Conservation (phyloP, 2,888 invertebrate species). For the Troides aeacus region DNA sequence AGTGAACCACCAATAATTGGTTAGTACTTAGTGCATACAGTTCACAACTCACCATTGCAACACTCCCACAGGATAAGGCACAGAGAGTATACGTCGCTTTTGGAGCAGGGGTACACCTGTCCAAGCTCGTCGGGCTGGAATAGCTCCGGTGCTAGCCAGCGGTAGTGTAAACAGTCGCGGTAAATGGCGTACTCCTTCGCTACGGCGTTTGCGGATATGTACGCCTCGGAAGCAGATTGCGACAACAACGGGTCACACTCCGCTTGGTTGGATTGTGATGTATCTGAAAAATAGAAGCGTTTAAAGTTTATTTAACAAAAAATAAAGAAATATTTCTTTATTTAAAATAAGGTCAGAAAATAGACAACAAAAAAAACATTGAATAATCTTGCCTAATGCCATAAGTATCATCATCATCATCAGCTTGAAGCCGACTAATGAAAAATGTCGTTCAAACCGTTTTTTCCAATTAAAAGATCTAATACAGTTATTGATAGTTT, state of each 20-base stretch:
- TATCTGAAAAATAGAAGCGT: slow-evolving; percentile 43
- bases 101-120: slow-evolving; percentile 59
- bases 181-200: slow-evolving; percentile 51
- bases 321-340: too few relatives aligned
- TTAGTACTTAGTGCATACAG: too few relatives aligned
- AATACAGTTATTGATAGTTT: neutral
- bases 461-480: neutral
- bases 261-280: slow-evolving; percentile 39
- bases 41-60: slow-evolving; percentile 60
- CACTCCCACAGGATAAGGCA: slow-evolving; percentile 69
- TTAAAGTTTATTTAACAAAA: too few relatives aligned
- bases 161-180: slow-evolving; percentile 48
- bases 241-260: slow-evolving; percentile 65
- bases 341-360: too few relatives aligned
- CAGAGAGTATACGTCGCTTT: slow-evolving; percentile 69
- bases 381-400: too few relatives aligned
- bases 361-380: too few relatives aligned
- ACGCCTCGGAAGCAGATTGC: slow-evolving; percentile 56
- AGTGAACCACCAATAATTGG: too few relatives aligned
- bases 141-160: slow-evolving; percentile 73
- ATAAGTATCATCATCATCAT: too few relatives aligned
- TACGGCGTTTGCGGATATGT: slow-evolving; percentile 49
- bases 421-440: too few relatives aligned
- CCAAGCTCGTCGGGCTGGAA: slow-evolving; percentile 58
- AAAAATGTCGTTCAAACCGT: too few relatives aligned